Evolutionary conservation across 2,888 invertebrate species (phyloP), one percentile per base, ranked within the genome.

Genomic region (Phaonia tiefii): DNA sequence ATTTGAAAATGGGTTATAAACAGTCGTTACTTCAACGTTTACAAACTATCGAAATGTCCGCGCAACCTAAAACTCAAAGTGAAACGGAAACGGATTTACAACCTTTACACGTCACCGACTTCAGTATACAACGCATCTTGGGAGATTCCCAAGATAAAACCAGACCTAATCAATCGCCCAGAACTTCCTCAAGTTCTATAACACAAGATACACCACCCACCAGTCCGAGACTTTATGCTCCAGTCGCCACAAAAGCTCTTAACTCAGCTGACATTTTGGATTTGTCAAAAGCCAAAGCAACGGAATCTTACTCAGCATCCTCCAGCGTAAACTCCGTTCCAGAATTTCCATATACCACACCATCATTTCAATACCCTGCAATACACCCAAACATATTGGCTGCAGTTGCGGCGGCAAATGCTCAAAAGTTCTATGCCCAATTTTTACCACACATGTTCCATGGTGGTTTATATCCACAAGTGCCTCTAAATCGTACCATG

Each of bases 1-100:
- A 88, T 81, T 79, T 86, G 72, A 87, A 83, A 83, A 89, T 90
- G 89, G 90, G 91, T 56, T 89, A 89, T 67, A 90, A 91, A 80
- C 89, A 90, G 78, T 88, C 88, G 51, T 87, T 90, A 80, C 84
- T 90, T 72, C 90, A 90, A 83, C 88, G 90, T 75, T 82, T 87
- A 76, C 86, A 86, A 71, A 85, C 84, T 74, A 85, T 88, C 74
- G 89, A 90, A 73, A 81, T 88, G 71, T 85, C 88, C 15, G 75
- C 78, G 2, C 79, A 82, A 75, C 46, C 63, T 7, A 76, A 76
- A 37, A 10, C 79, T 2, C 31, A 49, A 2, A 26, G 63, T 15
- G 73, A 79, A 25, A 37, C 26, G 0, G 58, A 58, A 31, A 37
- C 65, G 0, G 56, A 73, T 70, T 70, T 44, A 80, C 80, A 49